phyloP scores from a whole-genome alignment of 2,888 invertebrate genomes.

The Eristalis arbustorum region DNA sequence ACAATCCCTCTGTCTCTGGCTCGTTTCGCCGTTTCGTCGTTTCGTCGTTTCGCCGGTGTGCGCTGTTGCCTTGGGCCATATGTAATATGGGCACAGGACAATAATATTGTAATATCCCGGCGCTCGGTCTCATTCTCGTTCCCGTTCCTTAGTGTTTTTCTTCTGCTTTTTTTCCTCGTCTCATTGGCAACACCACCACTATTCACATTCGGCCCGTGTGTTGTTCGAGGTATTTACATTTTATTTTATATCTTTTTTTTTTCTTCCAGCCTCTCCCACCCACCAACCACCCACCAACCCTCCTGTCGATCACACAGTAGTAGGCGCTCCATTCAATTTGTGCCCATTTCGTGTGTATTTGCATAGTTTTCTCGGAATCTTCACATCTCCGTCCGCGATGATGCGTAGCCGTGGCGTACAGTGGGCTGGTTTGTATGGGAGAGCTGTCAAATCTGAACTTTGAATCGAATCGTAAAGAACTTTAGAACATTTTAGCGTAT shows the following conservation, averaged over 20 bases:
- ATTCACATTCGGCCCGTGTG: constrained; percentile 15
- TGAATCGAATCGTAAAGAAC: too few species aligned
- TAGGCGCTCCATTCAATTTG: constrained; percentile 54
- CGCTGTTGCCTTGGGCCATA: neutral
- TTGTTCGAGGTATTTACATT: constrained; percentile 21
- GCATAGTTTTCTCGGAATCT: constrained; percentile 46
- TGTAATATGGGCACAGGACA: constrained; percentile 23
- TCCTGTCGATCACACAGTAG: neutral
- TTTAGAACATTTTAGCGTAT: too few species aligned
- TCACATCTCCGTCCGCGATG: neutral
- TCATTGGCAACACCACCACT: constrained; percentile 5
- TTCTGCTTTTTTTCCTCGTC: neutral
- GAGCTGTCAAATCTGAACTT: too few species aligned
- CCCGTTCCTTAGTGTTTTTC: constrained; percentile 29
- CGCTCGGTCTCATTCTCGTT: neutral
- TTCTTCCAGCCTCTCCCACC: neutral
- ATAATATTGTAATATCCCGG: constrained; percentile 47
- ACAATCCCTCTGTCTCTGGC: neutral
- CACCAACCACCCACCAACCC: neutral
- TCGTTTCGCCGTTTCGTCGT: too few species aligned
- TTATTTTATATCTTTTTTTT: constrained; percentile 25
- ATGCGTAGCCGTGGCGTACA: neutral
- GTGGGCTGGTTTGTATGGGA: too few species aligned
- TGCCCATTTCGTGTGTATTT: constrained; percentile 54
- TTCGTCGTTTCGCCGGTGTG: neutral